A percentile compares a stretch with the other conserved stretches of the same genome.
phyloP scores from a whole-genome alignment of 2,797 vertebrate genomes.

The Catharus ustulatus region DNA sequence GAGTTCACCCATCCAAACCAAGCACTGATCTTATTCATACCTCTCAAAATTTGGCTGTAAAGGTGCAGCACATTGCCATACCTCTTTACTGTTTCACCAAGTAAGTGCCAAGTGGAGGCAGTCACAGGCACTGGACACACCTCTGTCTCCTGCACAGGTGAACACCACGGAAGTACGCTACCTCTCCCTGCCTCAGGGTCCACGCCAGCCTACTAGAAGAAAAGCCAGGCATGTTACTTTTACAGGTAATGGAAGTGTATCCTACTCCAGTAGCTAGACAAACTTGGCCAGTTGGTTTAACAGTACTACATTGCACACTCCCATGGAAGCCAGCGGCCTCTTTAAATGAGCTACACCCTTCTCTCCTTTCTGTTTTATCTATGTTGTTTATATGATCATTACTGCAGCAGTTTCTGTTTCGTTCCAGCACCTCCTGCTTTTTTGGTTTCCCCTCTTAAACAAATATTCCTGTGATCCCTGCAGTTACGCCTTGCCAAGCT shows the following conservation, averaged over 20 bases:
- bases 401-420: background rate
- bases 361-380: background rate
- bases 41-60: background rate
- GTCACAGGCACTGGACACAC: background rate
- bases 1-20: background rate
- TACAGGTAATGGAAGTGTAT: slow-evolving; percentile 66
- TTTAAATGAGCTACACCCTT: background rate
- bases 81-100: background rate
- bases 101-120: background rate
- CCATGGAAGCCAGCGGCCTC: background rate
- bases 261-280: background rate
- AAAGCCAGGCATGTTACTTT: background rate
- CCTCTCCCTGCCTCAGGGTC: slow-evolving; percentile 73
- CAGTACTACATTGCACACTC: background rate
- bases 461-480: background rate
- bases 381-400: background rate
- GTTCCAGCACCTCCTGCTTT: background rate
- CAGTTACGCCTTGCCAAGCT: background rate
- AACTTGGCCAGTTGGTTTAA: background rate
- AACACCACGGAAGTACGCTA: slow-evolving; percentile 59
- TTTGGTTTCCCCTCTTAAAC: background rate
- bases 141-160: slow-evolving; percentile 61
- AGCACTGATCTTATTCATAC: background rate
- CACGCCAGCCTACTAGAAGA: background rate
- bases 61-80: background rate